These are phyloP conservation scores for Furnarius figulus DNA, from an alignment of 2,113 vertebrate genomes.

Conservation along the genomic window DNA sequence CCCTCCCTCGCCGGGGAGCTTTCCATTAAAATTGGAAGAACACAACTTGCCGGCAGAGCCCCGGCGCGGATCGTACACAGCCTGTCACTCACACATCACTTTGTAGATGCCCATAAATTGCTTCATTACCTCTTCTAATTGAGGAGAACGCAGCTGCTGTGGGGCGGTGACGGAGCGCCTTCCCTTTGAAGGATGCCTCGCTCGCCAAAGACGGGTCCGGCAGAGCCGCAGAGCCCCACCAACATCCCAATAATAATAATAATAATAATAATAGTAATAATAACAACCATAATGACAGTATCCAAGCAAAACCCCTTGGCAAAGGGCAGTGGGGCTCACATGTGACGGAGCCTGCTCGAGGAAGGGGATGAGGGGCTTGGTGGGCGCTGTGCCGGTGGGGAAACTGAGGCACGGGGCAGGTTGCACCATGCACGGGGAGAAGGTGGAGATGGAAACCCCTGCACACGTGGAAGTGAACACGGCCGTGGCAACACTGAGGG, in stretches of 20 bases:
- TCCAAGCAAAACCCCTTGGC: neutral
- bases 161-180: conserved; percentile 51
- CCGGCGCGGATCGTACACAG: conserved; percentile 50
- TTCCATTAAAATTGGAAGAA: conserved; percentile 47
- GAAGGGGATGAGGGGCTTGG: neutral
- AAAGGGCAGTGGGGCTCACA: neutral
- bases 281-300: conserved; percentile 3
- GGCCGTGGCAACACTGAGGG: neutral
- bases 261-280: neutral
- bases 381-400: neutral
- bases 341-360: neutral
- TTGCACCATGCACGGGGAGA: fast-evolving
- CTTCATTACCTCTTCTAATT: conserved; percentile 76
- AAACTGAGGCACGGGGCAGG: conserved; percentile 29
- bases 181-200: conserved; percentile 55
- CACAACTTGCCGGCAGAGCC: conserved; percentile 49
- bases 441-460: neutral
- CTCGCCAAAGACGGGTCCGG: conserved; percentile 33
- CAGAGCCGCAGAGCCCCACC: neutral
- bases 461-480: neutral
- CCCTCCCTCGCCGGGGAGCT: neutral
- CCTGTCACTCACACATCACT: conserved; percentile 74
- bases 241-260: conserved; percentile 35
- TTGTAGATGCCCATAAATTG: conserved; percentile 74
- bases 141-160: conserved; percentile 71